Base-by-base conservation (phyloP, 2,113 vertebrate species). In the Pipra filicauda region DNA sequence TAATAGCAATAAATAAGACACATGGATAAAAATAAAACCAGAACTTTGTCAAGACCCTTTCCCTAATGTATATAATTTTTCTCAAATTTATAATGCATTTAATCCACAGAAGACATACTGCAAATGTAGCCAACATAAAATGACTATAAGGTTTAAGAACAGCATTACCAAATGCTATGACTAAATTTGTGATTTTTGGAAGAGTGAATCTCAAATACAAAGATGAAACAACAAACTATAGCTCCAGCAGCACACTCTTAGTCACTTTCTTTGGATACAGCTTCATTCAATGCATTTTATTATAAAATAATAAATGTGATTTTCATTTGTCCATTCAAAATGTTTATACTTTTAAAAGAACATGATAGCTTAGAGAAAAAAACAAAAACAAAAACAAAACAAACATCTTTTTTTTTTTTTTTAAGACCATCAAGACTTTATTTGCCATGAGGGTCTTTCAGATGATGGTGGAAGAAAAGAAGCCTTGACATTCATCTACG, bases 311-410 rank as follows among this genome's bases (percentile, higher is more conserved):
- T 15, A 69, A 92, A 61, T 77, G 26, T 30, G 8, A 69, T 73
- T 62, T 85, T 51, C 7, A 57, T n/a, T 37, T 41, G 7, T 8
- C 33, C 41, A 9, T n/a, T 69, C 6, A 85, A 62, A 88, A 65
- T 16, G 5, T 44, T 41, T 28, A 14, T 7, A 61, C n/a, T 43
- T 62, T 75, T 65, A 37, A 20, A 75, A 55, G 39, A 49, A n/a
- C 5, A 44, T 1, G 2, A 72, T 31, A 3, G 4, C 13, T 33
- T 54, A 27, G 8, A 18, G 8, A 1, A 17, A 39, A 49, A 72
- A 30, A 41, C 20, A 5, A 4, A 65, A 28, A 1, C 5, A 11
- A 39, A 39, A 39, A 3, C 39, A 41, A n/a, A 2, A 58, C 1
- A 12, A 13, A 61, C 59, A 39, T 18, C 3, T 13, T 16, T 12